Evolutionary conservation across 2,797 vertebrate genomes (phyloP).

Genomic region (Yasuhikotakia modesta): DNA sequence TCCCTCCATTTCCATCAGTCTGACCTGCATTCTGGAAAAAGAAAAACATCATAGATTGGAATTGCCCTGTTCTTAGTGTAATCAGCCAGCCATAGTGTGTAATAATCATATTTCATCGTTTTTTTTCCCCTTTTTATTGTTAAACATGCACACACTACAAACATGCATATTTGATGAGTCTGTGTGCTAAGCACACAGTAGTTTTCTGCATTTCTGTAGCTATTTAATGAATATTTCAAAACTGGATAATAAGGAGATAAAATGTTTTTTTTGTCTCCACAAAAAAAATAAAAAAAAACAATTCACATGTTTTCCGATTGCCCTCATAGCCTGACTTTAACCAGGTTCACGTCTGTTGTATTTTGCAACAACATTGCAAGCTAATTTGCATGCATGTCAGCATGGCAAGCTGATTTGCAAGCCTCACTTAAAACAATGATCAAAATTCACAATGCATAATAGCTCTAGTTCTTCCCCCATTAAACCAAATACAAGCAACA

Average conservation of each 20-base stretch:
- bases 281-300: conserved; percentile 10
- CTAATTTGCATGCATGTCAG: conserved; percentile 43
- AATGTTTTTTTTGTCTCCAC: not conserved
- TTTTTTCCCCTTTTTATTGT: too few relatives aligned
- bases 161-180: not conserved
- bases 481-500: conserved; percentile 17
- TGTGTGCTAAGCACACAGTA: conserved; percentile 4
- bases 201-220: not conserved
- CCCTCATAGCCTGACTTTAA: not conserved
- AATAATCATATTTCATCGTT: too few relatives aligned
- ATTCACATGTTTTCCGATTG: not conserved
- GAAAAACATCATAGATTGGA: too few relatives aligned
- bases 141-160: too few relatives aligned
- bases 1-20: too few relatives aligned
- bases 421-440: conserved; percentile 42
- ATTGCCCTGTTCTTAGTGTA: too few relatives aligned
- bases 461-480: conserved; percentile 17
- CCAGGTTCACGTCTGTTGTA: not conserved
- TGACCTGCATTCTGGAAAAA: too few relatives aligned
- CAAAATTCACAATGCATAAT: conserved; percentile 29
- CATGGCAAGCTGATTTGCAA: conserved; percentile 30
- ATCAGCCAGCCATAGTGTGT: too few relatives aligned
- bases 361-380: conserved; percentile 13
- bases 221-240: conserved; percentile 2
- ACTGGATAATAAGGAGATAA: not conserved